Base-by-base conservation (phyloP, 2,113 vertebrate species). In the Lota lota region DNA sequence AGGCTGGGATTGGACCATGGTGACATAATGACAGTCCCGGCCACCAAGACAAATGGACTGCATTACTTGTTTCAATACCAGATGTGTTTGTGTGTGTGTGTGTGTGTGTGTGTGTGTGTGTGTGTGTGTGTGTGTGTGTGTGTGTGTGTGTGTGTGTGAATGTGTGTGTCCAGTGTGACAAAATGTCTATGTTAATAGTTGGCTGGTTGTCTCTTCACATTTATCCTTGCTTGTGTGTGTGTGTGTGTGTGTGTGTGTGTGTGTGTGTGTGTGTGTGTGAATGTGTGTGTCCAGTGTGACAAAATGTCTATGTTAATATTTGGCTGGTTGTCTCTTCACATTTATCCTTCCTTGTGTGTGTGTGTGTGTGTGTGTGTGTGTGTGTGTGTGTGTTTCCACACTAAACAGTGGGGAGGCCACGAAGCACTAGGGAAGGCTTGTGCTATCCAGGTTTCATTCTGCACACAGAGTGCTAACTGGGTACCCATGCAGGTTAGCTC, bases 41-140 rank as follows among this genome's bases (percentile, higher is more conserved):
- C 66, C 60, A 20, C 73, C 62, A 70, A 86, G 82, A 86, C 76
- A 79, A 83, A 85, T 82, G 73, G 69, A 62, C 73, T 61, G 53
- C 69, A 79, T 84, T 79, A 81, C 69, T 56, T 22, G 65, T 53
- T 22, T 63, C 57, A 73, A 62, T 64, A 70, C 70, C 72, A 51
- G 19, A 69, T 72, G 51, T 73, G 64, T 73, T 66, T 74, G 22
- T 33, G 24, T 72, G 28, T 74, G 54, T 65, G 61, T 75, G 54
- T 61, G 60, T 64, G 22, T 64, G 64, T 64, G 67, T 62, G 61
- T 33, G 58, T 60, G 58, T 22, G 58, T 59, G 57, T 59, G 57
- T 59, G 57, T 59, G 57, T 59, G 57, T 58, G 56, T 58, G 56
- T 58, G 56, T 20, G 59, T 22, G 59, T 61, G 59, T 61, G 59